phyloP scores from a whole-genome alignment of 2,888 invertebrate genomes.

The Xylota segnis region DNA sequence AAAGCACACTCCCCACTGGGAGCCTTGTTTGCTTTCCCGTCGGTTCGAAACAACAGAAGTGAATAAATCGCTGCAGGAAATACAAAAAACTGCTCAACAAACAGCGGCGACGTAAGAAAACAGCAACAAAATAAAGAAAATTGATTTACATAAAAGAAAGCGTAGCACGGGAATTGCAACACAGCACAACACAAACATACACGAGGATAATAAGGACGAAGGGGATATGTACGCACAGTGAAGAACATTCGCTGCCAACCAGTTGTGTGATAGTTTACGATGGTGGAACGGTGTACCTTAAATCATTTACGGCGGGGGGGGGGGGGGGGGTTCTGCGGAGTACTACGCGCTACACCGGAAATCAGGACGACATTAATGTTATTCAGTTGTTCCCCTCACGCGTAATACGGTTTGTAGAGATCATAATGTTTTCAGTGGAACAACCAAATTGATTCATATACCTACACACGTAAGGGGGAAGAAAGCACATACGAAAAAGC shows the following conservation, averaged over 20 bases:
- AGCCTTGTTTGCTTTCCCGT: too few species aligned
- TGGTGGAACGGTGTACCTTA: conserved; percentile 1
- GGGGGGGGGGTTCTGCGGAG: background rate
- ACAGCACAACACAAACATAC: background rate
- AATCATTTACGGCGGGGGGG: background rate
- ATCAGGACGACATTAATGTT: conserved; percentile 24
- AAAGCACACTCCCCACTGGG: background rate
- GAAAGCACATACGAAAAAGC: background rate
- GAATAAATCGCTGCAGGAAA: conserved; percentile 6
- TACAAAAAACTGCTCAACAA: background rate
- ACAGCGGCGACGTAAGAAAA: background rate
- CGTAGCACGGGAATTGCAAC: conserved; percentile 23
- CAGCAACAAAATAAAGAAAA: conserved; percentile 4
- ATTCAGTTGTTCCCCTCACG: conserved; percentile 6
- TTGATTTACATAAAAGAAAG: conserved; percentile 30
- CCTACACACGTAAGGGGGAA: too few species aligned
- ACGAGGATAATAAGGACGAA: background rate
- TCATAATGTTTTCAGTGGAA: background rate
- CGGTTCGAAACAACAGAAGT: background rate
- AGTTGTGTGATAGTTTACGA: conserved; percentile 18
- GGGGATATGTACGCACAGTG: background rate
- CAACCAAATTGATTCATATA: background rate
- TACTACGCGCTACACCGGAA: conserved; percentile 6
- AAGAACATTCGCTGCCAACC: background rate
- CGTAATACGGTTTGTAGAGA: background rate